Percentiles rank a stretch among this genome's conserved stretches.
These are phyloP conservation scores for Panopea generosa DNA, from an alignment of 2,888 invertebrate genomes.

Conservation along the genomic window DNA sequence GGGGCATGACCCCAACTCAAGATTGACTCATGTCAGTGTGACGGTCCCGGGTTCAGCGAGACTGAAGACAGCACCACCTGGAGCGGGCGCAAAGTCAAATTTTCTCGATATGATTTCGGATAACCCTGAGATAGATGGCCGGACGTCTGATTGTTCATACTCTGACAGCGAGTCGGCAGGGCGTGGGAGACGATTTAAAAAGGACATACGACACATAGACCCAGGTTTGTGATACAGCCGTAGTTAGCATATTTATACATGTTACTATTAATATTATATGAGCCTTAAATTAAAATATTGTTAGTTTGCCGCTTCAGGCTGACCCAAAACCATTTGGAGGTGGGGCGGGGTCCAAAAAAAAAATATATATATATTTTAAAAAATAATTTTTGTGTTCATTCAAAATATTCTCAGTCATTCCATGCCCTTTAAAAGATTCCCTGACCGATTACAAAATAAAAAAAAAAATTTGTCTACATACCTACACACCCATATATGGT, in stretches of 20 bases:
- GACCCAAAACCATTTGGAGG: too few relatives aligned
- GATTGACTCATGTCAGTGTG: conserved; percentile 71
- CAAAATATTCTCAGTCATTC: too few relatives aligned
- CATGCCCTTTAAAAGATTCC: too few relatives aligned
- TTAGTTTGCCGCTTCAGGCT: too few relatives aligned
- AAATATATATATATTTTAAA: too few relatives aligned
- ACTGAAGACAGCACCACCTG: conserved; percentile 26
- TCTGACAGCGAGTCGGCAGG: conserved; percentile 62
- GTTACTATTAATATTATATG: too few relatives aligned
- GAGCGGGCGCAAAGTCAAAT: conserved; percentile 25
- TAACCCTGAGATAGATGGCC: conserved; percentile 59
- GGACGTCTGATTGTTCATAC: conserved; percentile 53
- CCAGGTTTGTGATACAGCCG: conserved; percentile 51
- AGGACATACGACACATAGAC: conserved; percentile 63
- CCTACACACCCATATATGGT: too few relatives aligned
- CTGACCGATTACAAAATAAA: too few relatives aligned
- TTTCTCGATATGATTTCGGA: conserved; percentile 58
- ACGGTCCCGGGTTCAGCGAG: conserved; percentile 65
- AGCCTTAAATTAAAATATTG: too few relatives aligned
- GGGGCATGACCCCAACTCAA: conserved; percentile 26
- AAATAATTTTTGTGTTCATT: too few relatives aligned
- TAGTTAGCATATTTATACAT: neutral
- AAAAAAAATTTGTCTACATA: too few relatives aligned
- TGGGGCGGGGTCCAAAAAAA: too few relatives aligned
- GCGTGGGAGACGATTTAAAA: conserved; percentile 57